Evolutionary conservation across 1,140 invertebrate species (phyloP).

Genomic region (Drepana arcuata): DNA sequence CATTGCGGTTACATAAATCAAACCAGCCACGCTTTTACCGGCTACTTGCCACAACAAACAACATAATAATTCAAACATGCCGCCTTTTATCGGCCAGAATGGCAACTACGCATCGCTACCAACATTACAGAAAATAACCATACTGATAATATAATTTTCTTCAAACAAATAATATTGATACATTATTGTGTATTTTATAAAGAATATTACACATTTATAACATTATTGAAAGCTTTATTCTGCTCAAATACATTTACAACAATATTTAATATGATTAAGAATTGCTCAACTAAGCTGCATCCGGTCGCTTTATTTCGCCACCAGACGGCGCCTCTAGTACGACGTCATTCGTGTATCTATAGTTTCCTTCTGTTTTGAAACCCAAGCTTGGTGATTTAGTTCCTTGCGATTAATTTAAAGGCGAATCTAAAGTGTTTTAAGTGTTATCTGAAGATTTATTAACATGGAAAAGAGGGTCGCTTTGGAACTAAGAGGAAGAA

Average conservation of each 20-base stretch:
- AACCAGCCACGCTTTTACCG: neutral
- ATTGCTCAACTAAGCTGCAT: conserved; percentile 34
- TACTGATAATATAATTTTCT: neutral
- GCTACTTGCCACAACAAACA: conserved; percentile 1
- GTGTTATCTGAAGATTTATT: conserved; percentile 45
- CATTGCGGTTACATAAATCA: too few relatives aligned
- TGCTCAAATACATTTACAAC: neutral
- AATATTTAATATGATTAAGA: conserved; percentile 6
- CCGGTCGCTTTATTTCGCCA: conserved; percentile 38
- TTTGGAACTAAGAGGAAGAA: conserved; percentile 88
- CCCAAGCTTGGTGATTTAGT: conserved; percentile 68
- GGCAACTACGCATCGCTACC: conserved; percentile 10
- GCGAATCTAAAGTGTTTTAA: conserved; percentile 38
- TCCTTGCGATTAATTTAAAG: conserved; percentile 48
- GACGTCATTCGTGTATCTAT: conserved; percentile 70
- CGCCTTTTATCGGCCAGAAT: conserved; percentile 9
- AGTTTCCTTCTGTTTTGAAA: conserved; percentile 72
- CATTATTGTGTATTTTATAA: conserved; percentile 1
- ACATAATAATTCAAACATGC: conserved; percentile 12
- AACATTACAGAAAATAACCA: conserved; percentile 3
- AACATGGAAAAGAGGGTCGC: conserved; percentile 94
- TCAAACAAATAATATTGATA: neutral
- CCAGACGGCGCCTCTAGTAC: conserved; percentile 55
- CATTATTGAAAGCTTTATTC: neutral
- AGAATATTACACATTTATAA: neutral